Base-by-base conservation (phyloP, 1,140 invertebrate genomes). In the Psilanteris sp. region DNA sequence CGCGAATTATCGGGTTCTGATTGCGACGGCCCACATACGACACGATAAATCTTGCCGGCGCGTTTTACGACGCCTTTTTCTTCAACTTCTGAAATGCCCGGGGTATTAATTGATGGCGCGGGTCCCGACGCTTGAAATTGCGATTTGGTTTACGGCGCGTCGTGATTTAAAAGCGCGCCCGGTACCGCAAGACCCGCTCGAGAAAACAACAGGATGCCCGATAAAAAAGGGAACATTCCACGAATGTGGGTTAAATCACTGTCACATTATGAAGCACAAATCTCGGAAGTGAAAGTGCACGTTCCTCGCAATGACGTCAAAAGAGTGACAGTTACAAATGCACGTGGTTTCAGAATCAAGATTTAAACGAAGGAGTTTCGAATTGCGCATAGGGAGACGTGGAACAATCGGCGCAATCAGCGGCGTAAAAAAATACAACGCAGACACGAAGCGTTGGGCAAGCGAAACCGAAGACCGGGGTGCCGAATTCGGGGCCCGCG, bases 251-350 rank as follows among this genome's bases (percentile, higher is more conserved):
- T 77, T 77, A 72, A 77, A 77, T 77, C 61, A 77, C 61, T 72
- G 74, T 77, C 74, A 62, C 67, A 67, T 77, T 77, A 72, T 66
- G 59, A 76, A 18, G 73, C 73, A 68, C 64, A 68, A 66, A 76
- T 72, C 74, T 71, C 74, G 74, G 74, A 71, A 71, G 73, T 77
- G 73, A 77, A 77, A 71, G 73, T 77, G 32, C 54, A 52, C 66
- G 54, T 77, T 66, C 50, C 34, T 34, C 15, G 39, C 50, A 61
- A 67, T 77, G 74, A 77, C 67, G 67, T 72, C 74, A 77, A 77
- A 66, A 31, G 36, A 61, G 61, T 67, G 67, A 72, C 74, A 62
- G 66, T 31, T 77, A 77, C 54, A 71, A 77, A 77, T 67, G 74
- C 36, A 50, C 27, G 31, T 46, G 66, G 18, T 61, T 37, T 37